Conservation (phyloP, 23 tunicate species). For the Ascidia mentula region DNA sequence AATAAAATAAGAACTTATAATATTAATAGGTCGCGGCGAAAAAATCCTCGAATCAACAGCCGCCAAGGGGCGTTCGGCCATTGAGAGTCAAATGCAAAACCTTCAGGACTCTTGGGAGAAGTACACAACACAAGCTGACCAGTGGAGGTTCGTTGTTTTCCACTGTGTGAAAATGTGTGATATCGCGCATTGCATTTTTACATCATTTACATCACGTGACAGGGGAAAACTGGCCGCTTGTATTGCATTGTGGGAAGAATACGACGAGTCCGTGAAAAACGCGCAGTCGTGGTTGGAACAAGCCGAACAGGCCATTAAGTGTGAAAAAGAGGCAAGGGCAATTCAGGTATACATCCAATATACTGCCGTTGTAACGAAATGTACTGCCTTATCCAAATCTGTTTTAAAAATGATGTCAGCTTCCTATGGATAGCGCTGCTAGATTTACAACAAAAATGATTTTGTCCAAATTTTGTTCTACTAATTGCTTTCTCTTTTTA, state of each 20-base stretch:
- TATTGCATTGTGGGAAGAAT: slow-evolving; percentile 68
- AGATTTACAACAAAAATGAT: no score
- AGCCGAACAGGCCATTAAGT: slow-evolving; percentile 30
- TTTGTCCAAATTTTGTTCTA: no score
- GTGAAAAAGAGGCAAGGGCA: slow-evolving; percentile 34
- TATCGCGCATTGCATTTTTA: no score
- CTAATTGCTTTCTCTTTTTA: no score
- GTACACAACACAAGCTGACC: slow-evolving; percentile 26
- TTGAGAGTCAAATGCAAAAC: slow-evolving; percentile 38
- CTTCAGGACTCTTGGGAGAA: slow-evolving; percentile 51
- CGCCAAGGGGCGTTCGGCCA: slow-evolving; percentile 50
- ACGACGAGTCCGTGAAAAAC: slow-evolving; percentile 54
- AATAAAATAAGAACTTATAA: no score
- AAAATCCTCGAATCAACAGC: slow-evolving; percentile 56
- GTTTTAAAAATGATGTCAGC: no score
- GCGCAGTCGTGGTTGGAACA: slow-evolving; percentile 77
- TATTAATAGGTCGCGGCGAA: slow-evolving; percentile 65
- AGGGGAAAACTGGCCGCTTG: slow-evolving; percentile 53
- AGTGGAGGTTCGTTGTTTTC: slow-evolving; percentile 43
- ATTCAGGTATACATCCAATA: slow-evolving; percentile 36
- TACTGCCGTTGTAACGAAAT: no score
- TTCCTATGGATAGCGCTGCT: no score
- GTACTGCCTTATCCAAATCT: no score
- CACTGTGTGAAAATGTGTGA: background rate
- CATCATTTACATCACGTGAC: background rate